Base-by-base conservation (phyloP, 1,140 invertebrate genomes). In the Centruroides sculpturatus region DNA sequence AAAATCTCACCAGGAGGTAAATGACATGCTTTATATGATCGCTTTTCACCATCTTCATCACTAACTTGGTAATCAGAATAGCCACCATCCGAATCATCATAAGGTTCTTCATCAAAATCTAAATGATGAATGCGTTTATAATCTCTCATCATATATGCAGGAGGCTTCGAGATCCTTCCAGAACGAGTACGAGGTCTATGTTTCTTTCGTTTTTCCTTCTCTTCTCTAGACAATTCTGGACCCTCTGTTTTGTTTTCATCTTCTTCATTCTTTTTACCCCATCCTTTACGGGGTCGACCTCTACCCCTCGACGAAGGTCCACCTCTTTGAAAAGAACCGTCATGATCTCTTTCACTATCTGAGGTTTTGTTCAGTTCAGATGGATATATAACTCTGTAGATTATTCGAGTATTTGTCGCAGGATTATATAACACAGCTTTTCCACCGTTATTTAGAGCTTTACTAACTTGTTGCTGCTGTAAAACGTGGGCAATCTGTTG, bases 101-200 rank as follows among this genome's bases (percentile, higher is more conserved):
- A 70, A 53, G 78, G 75, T 12, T 81, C 80, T 62, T 81, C 78
- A 66, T 78, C 75, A 62, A 80, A 79, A 63, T 83, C 81, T 13
- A 81, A 68, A 63, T 79, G 78, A 68, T 81, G 79, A 56, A 84
- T 74, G 55, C 82, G 79, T 67, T 83, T 83, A 64, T 83, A 84
- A 69, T 84, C 82, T 60, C 80, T 79, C 4, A 83, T 76, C 79
- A 83, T 83, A 64, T 85, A 81, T 47, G 79, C 75, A 0, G 83
- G 83, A 3, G 82, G 82, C 61, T 82, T 77, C 1, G 82, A 83
- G 12, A 84, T 71, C 50, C 83, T 71, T 0, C 83, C 83, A 12
- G 80, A 83, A 53, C 79, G 69, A 35, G 82, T 84, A 53, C 80
- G 73, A 0, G 80, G 79, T 4, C 80, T 66, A 5, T 79, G 75